Base-by-base conservation (phyloP, 2,113 vertebrate species). In the Pituophis catenifer region DNA sequence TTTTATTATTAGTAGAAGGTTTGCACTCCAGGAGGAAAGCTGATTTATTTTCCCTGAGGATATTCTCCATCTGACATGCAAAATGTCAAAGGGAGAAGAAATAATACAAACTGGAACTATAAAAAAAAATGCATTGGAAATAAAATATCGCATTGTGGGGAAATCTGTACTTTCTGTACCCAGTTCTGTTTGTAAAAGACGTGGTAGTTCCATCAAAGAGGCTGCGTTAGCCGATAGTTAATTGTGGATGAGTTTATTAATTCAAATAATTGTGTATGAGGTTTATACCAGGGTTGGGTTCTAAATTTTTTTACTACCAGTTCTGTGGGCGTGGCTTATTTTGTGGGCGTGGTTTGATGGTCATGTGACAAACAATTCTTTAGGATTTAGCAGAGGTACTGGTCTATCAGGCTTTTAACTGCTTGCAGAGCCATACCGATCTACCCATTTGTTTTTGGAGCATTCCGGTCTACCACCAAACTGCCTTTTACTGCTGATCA, bases 41-140 rank as follows among this genome's bases (percentile, higher is more conserved):
- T 97, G 96, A 98, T 97, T 97, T 97, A 96, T 94, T 97, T 96
- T 97, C 95, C 96, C 95, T 8, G 90, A 97, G 96, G 97, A 97
- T 96, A 96, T 59, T 91, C 44, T 91, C 93, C 93, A 94, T 95
- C 95, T 93, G 96, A 98, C 94, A 95, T 94, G 93, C 93, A 97
- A 96, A 97, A 97, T 97, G 93, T 96, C 96, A 97, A 93, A 48
- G 70, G 92, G 19, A 93, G 75, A 95, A 94, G 86, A 96, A 90
- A 93, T 86, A 93, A 95, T 90, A 57, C 75, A 94, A 93, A 94
- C 89, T 90, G 87, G 70, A 97, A 92, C 15, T 89, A 90, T 92
- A 85, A 96, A 86, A 48, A 48, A 50, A 96, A 93, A 1, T 86
- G 86, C 44, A 59, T 88, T 85, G 93, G 93, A 96, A 96, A 96